phyloP scores from a whole-genome alignment of 2,888 invertebrate species.

The Tethea ocularis region DNA sequence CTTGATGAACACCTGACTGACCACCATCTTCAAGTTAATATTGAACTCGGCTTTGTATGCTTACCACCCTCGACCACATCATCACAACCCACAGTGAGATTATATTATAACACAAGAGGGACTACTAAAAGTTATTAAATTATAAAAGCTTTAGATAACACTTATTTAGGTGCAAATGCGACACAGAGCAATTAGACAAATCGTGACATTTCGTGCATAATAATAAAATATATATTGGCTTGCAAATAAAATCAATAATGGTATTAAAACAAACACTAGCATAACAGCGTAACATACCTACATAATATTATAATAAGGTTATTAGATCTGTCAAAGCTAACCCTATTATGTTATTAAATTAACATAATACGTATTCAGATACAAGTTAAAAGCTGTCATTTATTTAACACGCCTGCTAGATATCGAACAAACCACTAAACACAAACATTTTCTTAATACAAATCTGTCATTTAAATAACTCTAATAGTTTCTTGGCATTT shows the following conservation, averaged over 20 bases:
- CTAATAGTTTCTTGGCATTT: conserved; percentile 8
- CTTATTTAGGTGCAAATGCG: conserved; percentile 1
- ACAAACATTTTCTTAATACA: neutral
- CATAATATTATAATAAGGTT: neutral
- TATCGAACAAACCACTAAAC: neutral
- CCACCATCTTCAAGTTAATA: too few species aligned
- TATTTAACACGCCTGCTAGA: neutral
- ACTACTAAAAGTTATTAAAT: neutral
- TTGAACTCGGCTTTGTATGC: too few species aligned
- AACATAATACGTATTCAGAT: neutral
- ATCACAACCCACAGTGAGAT: too few species aligned
- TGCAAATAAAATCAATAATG: neutral
- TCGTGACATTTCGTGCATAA: conserved; percentile 5
- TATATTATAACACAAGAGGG: neutral
- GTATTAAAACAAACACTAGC: neutral
- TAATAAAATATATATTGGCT: neutral
- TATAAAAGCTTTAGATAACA: neutral
- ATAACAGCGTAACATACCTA: neutral
- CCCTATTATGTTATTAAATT: conserved; percentile 5
- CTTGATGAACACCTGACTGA: too few species aligned
- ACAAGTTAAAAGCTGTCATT: neutral
- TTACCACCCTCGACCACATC: too few species aligned
- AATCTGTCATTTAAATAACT: conserved; percentile 4
- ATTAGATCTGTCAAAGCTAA: neutral
- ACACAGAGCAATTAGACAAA: conserved; percentile 4